phyloP scores from a whole-genome alignment of 1,140 invertebrate species.

The Ceratina japonica region DNA sequence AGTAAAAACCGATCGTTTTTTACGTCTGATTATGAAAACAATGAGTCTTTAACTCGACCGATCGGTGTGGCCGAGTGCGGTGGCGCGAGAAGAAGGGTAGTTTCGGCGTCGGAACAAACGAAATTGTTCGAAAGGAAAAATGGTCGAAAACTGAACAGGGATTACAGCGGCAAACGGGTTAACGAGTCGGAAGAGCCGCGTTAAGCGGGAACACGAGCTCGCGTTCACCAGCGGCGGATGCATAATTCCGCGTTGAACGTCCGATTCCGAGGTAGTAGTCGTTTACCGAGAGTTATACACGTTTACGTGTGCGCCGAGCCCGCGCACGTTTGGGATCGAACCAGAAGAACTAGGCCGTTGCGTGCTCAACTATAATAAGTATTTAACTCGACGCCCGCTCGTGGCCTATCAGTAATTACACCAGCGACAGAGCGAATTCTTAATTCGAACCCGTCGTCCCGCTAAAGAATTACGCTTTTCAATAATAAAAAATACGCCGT shows the following conservation, averaged over 20 bases:
- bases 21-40: too few species aligned
- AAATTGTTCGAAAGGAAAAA: neutral
- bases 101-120: too few species aligned
- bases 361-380: conserved; percentile 39
- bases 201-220: neutral
- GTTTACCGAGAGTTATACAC: conserved; percentile 4
- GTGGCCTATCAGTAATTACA: conserved; percentile 4
- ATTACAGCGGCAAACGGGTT: conserved; percentile 1
- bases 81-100: neutral
- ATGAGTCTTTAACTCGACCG: too few species aligned
- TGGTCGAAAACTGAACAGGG: neutral
- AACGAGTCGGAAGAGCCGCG: neutral
- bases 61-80: neutral
- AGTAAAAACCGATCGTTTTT: too few species aligned
- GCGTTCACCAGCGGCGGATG: neutral
- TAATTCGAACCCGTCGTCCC: too few species aligned
- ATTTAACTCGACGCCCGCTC: conserved; percentile 14
- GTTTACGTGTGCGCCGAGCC: neutral
- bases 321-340: neutral
- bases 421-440: conserved; percentile 9
- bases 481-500: too few species aligned
- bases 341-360: conserved; percentile 39
- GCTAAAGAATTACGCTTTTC: too few species aligned
- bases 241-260: conserved; percentile 20
- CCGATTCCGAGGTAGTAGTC: neutral